Base-by-base conservation (phyloP, 2,113 vertebrate genomes). In the Rhea pennata region DNA sequence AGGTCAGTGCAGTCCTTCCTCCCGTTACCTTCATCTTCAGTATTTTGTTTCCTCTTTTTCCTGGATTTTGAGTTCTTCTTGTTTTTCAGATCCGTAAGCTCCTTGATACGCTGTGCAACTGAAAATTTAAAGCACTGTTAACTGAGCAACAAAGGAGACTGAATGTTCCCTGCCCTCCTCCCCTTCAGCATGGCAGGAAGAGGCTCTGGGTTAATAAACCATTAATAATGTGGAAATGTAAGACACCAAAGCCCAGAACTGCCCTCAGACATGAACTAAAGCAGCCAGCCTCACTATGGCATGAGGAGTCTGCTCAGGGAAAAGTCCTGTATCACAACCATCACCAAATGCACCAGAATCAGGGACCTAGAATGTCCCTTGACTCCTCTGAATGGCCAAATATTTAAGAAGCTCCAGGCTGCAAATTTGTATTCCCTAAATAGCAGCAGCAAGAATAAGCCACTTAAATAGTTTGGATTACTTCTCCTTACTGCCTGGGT, bases 51-150 rank as follows among this genome's bases (percentile, higher is more conserved):
- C 92, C 99, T 98, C 97, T 99, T 99, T 96, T 99, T 99, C 89
- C 98, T 98, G 84, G 99, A 99, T 97, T 99, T 99, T 80, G 99
- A 99, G 90, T 98, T 98, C 96, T 99, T 99, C 98, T 99, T 99
- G 85, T 97, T 97, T 97, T 99, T 99, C 70, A 99, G 95, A 86
- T 99, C 99, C 95, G 98, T 98, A 90, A 98, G 98, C 59, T 99
- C 99, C 96, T 98, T 95, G 81, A 99, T 99, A 95, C 98, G 98
- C 92, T 98, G 98, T 82, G 98, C 98, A 97, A 99, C 99, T 99
- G 92, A 40, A 96, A 97, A 93, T 92, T 85, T 74, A 85, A 79
- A 89, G 61, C 56, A 80, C 46, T 29, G 44, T 89, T 85, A 51
- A 79, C 14, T 74, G 74, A 89, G 75, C 84, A 62, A 74, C 66